Base-by-base conservation (phyloP, 2,113 vertebrate genomes). In the Thalassoma bifasciatum region DNA sequence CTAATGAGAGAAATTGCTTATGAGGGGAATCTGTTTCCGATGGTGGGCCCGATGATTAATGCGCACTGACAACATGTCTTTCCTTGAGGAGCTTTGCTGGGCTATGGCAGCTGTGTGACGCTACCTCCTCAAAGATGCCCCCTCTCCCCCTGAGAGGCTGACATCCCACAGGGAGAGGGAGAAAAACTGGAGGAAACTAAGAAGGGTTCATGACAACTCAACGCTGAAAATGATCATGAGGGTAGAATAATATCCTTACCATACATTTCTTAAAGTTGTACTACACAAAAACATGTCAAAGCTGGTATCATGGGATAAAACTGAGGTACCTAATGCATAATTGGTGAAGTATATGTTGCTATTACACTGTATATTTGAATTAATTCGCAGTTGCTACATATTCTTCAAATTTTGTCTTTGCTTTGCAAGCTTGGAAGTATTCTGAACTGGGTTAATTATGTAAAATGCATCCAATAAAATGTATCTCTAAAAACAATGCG, bases 1-100 rank as follows among this genome's bases (percentile, higher is more conserved):
- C 90, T 92, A 93, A 94, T 93, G 92, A 92, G 83, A 70, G 77
- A 88, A 90, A 90, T 86, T 92, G 92, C 91, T 93, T 93, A 92
- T 92, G 90, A 92, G 90, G 84, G 89, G 88, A 92, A 90, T 91
- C 86, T 86, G 90, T 92, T 92, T 93, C 87, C 84, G 81, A 92
- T 83, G 90, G 87, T 66, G 79, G 82, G 78, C 83, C 67, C 0
- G 70, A 84, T 92, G 91, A 93, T 92, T 90, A 93, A 94, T 91
- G 91, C 71, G 54, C 82, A 78, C 86, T 92, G 93, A 94, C 93
- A 93, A 91, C 83, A 78, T 83, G 86, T 91, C 88, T 92, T 88
- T 92, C 91, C 92, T 93, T 62, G 49, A 90, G 88, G 86, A 92
- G 89, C 82, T 86, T 84, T 84, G 83, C 88, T 62, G 72, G 86